phyloP scores from a whole-genome alignment of 2,797 vertebrate species.

The Tenualosa thibaudeaui region DNA sequence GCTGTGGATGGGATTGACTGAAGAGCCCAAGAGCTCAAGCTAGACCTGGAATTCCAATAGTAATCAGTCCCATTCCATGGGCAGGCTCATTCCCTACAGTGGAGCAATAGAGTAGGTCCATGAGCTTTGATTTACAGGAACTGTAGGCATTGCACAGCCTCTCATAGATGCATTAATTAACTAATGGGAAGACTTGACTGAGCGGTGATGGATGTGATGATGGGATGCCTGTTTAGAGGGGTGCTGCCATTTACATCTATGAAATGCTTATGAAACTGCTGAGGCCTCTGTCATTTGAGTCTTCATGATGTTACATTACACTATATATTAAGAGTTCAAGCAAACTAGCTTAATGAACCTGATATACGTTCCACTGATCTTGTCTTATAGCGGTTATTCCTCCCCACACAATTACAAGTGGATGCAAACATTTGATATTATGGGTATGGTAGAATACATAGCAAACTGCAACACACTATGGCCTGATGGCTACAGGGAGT shows the following conservation, averaged over 20 bases:
- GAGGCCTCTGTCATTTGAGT: neutral
- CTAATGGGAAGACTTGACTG: neutral
- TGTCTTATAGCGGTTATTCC: neutral
- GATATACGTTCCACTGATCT: neutral
- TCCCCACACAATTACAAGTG: neutral
- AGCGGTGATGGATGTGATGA: neutral
- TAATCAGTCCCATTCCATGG: neutral
- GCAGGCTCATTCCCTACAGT: neutral
- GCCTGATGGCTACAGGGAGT: neutral
- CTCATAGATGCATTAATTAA: neutral
- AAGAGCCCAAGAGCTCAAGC: neutral
- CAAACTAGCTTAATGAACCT: neutral
- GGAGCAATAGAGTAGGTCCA: neutral
- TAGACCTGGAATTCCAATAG: constrained; percentile 21
- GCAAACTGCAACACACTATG: neutral
- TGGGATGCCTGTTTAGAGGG: neutral
- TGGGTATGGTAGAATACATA: neutral
- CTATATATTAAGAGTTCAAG: neutral
- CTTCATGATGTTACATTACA: neutral
- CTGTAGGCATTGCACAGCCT: neutral
- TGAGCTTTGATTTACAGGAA: neutral
- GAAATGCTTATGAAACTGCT: neutral
- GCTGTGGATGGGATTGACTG: neutral
- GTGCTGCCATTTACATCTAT: neutral
- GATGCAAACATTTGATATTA: neutral